Evolutionary conservation across 2,888 invertebrate genomes (phyloP), one percentile per base, ranked within the genome.

Genomic region (Cosmia trapezina): DNA sequence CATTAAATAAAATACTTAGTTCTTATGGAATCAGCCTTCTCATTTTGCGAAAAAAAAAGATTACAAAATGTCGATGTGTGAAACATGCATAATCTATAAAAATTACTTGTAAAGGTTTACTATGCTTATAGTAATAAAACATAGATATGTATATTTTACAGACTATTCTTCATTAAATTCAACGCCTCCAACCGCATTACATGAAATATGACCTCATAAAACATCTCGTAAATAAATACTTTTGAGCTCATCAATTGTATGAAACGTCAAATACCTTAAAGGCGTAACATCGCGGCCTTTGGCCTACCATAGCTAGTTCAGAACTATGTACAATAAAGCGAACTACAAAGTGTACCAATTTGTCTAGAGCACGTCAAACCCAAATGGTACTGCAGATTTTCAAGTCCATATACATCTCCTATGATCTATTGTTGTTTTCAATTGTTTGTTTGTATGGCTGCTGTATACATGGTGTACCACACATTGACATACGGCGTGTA

Each of bases 301-400:
- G 70, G 73, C 33, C 63, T 62, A 60, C 71, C 70, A 70, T 64
- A 79, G 28, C 28, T 28, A 28, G 86, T 83, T 84, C 57, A 64
- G n/a, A 85, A 86, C 85, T 82, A 83, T 80, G 78, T 78, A 73
- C 75, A 86, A 71, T 80, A 82, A 69, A 72, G 81, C 61, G 61
- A 78, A 81, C 74, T 75, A 71, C 68, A 64, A 73, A 85, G 61
- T 73, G 75, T 72, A 66, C 83, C 76, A 78, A 85, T 84, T 84
- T 84, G 84, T 84, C 73, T 83, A 37, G 63, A 70, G 51, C 65
- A 71, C 68, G 86, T 86, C 86, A 78, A 83, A 76, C 81, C 73
- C 71, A 85, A 85, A 70, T 62, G 72, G 75, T 73, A 63, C 66
- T 80, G 70, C 73, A 80, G 64, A 72, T 83, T 84, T 81, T 76